Conservation (phyloP, 2,888 invertebrate species). For the Chymomyza amoena region DNA sequence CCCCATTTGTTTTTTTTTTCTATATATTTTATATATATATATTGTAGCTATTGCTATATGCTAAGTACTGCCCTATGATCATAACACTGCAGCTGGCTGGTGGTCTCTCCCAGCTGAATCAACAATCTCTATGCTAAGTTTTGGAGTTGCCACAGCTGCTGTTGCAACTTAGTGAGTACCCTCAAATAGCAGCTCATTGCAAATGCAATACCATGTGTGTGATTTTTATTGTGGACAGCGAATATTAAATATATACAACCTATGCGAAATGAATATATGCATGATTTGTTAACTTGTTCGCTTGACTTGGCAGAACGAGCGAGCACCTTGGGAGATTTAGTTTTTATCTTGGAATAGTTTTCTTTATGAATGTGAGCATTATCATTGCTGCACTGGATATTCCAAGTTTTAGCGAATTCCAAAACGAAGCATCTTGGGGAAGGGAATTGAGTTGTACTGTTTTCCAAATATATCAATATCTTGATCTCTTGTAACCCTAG, state of each 20-base stretch:
- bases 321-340: background rate
- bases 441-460: too few relatives aligned
- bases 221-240: conserved; percentile 50
- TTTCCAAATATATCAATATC: too few relatives aligned
- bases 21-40: background rate
- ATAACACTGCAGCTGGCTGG: conserved; percentile 36
- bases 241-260: conserved; percentile 45
- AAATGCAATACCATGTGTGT: conserved; percentile 62
- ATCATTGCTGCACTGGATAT: background rate
- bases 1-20: background rate
- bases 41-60: conserved; percentile 28
- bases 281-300: conserved; percentile 7
- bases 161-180: background rate
- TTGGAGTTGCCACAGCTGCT: conserved; percentile 8
- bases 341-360: background rate
- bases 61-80: conserved; percentile 45
- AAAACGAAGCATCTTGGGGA: too few relatives aligned
- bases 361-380: background rate
- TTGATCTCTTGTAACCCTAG: too few relatives aligned
- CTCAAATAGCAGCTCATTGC: conserved; percentile 49
- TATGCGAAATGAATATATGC: conserved; percentile 52
- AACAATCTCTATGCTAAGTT: too few relatives aligned
- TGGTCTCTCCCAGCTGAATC: background rate
- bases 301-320: background rate
- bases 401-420: too few relatives aligned